Conservation (phyloP, 1,140 invertebrate species). For the Drosophila varians region DNA sequence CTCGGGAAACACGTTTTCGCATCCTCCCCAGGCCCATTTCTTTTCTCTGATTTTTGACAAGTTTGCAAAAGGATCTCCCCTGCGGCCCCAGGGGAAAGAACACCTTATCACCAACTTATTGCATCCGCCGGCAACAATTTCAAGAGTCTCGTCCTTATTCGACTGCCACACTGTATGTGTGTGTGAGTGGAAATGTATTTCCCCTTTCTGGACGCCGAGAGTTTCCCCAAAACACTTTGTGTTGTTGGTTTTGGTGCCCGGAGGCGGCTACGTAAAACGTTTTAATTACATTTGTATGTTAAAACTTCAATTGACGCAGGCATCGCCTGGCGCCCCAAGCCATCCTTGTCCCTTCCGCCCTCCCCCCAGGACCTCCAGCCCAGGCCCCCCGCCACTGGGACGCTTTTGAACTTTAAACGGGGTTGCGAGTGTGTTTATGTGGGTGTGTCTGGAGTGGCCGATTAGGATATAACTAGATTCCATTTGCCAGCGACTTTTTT, state of each 20-base stretch:
- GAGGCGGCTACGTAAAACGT: constrained; percentile 78
- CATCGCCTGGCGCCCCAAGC: constrained; percentile 22
- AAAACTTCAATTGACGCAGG: constrained; percentile 78
- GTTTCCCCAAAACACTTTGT: constrained; percentile 62
- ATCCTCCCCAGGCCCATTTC: constrained; percentile 6
- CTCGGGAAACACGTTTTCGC: constrained; percentile 63
- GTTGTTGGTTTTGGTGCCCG: constrained; percentile 63
- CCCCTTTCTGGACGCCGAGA: constrained; percentile 59
- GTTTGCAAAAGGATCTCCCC: constrained; percentile 60
- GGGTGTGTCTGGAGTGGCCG: constrained; percentile 60
- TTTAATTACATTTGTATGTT: constrained; percentile 83
- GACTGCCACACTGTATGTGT: constrained; percentile 11
- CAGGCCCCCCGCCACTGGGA: too few species aligned
- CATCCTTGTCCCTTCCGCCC: not conserved
- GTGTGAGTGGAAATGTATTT: constrained; percentile 36
- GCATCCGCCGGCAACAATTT: constrained; percentile 81
- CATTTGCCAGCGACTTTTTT: constrained; percentile 68
- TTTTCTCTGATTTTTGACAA: constrained; percentile 77
- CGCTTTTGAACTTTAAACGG: constrained; percentile 76
- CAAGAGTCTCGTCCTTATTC: constrained; percentile 65
- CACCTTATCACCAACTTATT: constrained; percentile 82
- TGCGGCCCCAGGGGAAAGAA: constrained; percentile 74
- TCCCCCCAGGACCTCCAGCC: not conserved
- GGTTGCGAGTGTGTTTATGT: constrained; percentile 42
- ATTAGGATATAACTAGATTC: constrained; percentile 80